Evolutionary conservation across 2,797 vertebrate species (phyloP), one percentile per base, ranked within the genome.

Genomic region (Botia kubotai): DNA sequence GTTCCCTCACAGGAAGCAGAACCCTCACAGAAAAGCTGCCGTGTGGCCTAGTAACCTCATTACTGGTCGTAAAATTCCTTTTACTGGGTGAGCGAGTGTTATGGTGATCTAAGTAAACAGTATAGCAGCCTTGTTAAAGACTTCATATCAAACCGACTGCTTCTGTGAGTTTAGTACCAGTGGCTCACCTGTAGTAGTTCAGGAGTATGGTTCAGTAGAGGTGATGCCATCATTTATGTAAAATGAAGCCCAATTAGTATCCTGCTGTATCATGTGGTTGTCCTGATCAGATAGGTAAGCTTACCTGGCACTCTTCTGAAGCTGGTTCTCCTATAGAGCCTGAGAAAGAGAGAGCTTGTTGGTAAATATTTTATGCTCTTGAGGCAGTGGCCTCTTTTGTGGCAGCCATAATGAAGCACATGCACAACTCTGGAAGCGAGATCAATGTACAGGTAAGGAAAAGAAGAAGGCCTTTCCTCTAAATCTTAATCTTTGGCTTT

Each of bases 321-420:
- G 16, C 68, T 67, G 67, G 58, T 17, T 77, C 71, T 75, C 17
- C 75, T 75, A 87, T 13, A 48, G 67, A 70, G 63, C n/a, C 26
- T 14, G 36, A 60, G 33, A 43, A 78, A 70, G 60, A 77, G 71
- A 74, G 67, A 55, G 67, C 60, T 80, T 66, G 60, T 72, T 80
- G 72, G 87, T 94, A 80, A 94, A 94, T 92, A 89, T 92, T 94
- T 93, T 69, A 94, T 86, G 80, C 66, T 33, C 13, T 33, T 70
- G 81, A 87, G 89, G 89, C 86, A 82, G 82, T 85, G 82, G 89
- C 87, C 85, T 86, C 90, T 92, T 92, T 88, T 90, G 82, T 80
- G 68, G 17, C 17, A 58, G 21, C 67, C 16, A 12, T 76, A 75
- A 60, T 75, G 36, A 79, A 29, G 67, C 77, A 66, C 60, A 60